phyloP scores from a whole-genome alignment of 2,797 vertebrate species.

The Euthynnus affinis region DNA sequence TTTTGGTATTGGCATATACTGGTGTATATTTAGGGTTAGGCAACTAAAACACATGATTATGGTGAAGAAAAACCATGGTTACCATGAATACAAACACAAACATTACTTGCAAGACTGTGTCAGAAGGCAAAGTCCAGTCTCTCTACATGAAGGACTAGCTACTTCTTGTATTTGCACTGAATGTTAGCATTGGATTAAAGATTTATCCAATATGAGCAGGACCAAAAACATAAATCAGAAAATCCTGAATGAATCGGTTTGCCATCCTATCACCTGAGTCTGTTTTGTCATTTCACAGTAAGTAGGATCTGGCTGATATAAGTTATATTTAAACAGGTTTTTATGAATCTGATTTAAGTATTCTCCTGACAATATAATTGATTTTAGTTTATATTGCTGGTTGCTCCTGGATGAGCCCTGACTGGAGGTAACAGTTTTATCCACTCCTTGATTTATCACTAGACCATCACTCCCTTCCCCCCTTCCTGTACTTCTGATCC shows the following conservation, averaged over 20 bases:
- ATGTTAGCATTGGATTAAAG: no score
- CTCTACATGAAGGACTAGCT: background rate
- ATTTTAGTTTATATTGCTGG: conserved; percentile 16
- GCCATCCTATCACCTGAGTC: background rate
- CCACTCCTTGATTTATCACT: conserved; percentile 37
- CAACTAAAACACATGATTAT: no score
- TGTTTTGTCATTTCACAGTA: conserved; percentile 5
- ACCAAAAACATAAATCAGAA: background rate
- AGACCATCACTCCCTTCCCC: conserved; percentile 16
- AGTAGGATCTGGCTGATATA: background rate
- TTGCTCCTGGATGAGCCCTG: conserved; percentile 14
- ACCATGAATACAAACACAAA: no score
- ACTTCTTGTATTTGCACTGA: no score
- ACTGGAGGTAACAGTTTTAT: conserved; percentile 12
- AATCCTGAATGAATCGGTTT: background rate
- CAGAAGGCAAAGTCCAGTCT: no score
- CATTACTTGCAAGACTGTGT: background rate
- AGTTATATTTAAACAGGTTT: background rate
- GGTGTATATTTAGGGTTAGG: no score
- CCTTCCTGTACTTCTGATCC: conserved; percentile 11
- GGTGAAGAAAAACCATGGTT: no score
- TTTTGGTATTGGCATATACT: no score
- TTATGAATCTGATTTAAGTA: background rate
- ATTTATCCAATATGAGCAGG: background rate
- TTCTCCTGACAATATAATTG: background rate